Conservation (phyloP, 2,888 invertebrate species). For the Brenthis ino region DNA sequence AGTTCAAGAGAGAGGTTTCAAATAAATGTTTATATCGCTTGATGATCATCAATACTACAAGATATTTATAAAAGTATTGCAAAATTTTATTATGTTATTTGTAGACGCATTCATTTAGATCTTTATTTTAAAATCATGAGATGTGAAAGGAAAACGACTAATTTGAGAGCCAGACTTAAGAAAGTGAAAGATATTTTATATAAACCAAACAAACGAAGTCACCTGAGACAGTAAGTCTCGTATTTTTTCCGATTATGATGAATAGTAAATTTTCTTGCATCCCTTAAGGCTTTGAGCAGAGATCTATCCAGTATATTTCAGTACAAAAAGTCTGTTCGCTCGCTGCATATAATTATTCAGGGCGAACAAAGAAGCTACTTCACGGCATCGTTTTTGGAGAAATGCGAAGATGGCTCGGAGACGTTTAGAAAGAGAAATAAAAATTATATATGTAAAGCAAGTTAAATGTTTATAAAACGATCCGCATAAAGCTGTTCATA, state of each 20-base stretch:
- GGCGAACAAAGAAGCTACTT: conserved; percentile 33
- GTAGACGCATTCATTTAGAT: no score
- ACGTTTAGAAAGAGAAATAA: conserved; percentile 23
- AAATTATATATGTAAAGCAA: conserved; percentile 9
- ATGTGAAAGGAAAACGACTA: no score
- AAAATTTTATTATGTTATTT: no score
- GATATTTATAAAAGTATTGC: no score
- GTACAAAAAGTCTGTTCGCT: conserved; percentile 29
- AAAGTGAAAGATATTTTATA: neutral
- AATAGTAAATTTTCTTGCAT: conserved; percentile 20
- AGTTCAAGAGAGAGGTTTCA: no score
- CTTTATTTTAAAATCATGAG: no score
- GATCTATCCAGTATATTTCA: conserved; percentile 20
- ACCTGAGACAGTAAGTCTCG: conserved; percentile 2
- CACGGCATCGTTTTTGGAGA: conserved; percentile 27
- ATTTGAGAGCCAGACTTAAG: neutral
- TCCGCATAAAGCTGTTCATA: neutral
- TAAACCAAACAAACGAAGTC: conserved; percentile 3
- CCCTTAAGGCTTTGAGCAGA: conserved; percentile 21
- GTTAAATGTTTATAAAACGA: neutral
- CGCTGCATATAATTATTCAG: conserved; percentile 36
- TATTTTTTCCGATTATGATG: conserved; percentile 10
- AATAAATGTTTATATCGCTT: no score
- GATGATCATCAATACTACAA: no score
- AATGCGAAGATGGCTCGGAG: conserved; percentile 26